These are phyloP conservation scores for Cynaeus angustus DNA, from an alignment of 2,888 invertebrate species.

Conservation along the genomic window DNA sequence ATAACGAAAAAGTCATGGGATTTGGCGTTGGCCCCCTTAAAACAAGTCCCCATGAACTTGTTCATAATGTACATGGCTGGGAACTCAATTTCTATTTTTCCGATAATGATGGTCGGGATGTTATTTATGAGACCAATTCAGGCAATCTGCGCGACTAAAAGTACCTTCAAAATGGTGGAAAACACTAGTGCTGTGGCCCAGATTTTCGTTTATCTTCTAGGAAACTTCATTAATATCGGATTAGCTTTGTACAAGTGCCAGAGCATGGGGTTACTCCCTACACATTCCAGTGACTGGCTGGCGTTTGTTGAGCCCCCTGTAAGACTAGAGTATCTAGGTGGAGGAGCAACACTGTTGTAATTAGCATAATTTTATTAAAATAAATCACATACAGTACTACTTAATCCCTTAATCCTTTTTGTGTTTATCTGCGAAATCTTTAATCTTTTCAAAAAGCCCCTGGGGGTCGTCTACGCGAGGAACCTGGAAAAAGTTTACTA, in stretches of 20 bases:
- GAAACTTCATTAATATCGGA: constrained; percentile 93
- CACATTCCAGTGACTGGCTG: constrained; percentile 98
- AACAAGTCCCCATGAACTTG: constrained; percentile 99
- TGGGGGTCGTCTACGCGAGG: constrained; percentile 90
- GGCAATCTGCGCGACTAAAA: constrained; percentile 92
- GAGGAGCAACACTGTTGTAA: constrained; percentile 81
- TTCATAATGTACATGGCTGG: constrained; percentile 99
- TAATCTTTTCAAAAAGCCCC: constrained; percentile 81
- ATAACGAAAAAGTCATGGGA: constrained; percentile 98
- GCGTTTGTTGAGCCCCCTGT: constrained; percentile 96
- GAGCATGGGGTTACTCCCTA: constrained; percentile 97
- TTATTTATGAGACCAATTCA: constrained; percentile 96
- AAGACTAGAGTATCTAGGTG: constrained; percentile 89
- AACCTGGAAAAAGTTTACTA: constrained; percentile 78
- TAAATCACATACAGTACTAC: constrained; percentile 59
- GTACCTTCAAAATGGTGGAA: constrained; percentile 95
- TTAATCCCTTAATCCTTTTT: constrained; percentile 70
- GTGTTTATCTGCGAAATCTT: constrained; percentile 81
- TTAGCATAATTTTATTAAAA: constrained; percentile 52
- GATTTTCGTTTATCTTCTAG: constrained; percentile 94
- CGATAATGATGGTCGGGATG: constrained; percentile 99
- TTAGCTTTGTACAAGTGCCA: constrained; percentile 98
- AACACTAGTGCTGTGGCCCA: constrained; percentile 92
- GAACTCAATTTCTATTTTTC: constrained; percentile 98
- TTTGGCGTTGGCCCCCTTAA: constrained; percentile 93